Base-by-base conservation (phyloP, 1,140 invertebrate genomes). In the Drosophila rufa region DNA sequence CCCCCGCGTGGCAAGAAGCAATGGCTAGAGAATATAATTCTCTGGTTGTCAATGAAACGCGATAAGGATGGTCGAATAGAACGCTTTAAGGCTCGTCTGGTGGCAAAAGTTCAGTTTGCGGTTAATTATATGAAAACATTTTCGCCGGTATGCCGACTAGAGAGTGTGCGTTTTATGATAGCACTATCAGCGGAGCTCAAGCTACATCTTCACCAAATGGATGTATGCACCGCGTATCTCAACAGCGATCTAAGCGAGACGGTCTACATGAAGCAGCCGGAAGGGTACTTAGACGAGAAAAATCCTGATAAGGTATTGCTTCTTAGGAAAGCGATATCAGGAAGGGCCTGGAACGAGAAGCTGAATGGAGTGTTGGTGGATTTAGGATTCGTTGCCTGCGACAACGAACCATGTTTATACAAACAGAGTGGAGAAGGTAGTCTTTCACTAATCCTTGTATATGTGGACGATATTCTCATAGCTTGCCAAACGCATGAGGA, bases 191-290 rank as follows among this genome's bases (percentile, higher is more conserved):
- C 12, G 17, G 12, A 19, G 33, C n/a, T 51, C 3, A 15, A 43
- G 4, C 19, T 53, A 12, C 22, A 60, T 43, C 14, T 45, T 7
- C 14, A 57, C 19, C 55, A 57, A 9, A 48, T 61, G 30, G 19
- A 61, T 58, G 66, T 40, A 14, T 60, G 56, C 11, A 68, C 56
- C 4, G 40, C 30, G 17, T 69, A 60, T 30, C 48, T 69, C 40
- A 47, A 53, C 19, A 38, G 30, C 19, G 17, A 36, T 55, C 19
- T 55, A 17, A 53, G 27, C n/a, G 25, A 17, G 27, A 17, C 15
- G 11, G 50, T 33, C n/a, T 33, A 53, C n/a, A 53, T 53, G n/a
- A 53, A 53, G 27, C n/a, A 53, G 27, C 27, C 27, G 5, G 30
- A 33, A 27, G 5, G 2, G 12, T 48, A 22, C 19, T 12, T 25